A percentile compares a stretch with the other conserved stretches of the same genome.
Conservation (phyloP, 2,113 vertebrate species). For the Chaetodon trifascialis region DNA sequence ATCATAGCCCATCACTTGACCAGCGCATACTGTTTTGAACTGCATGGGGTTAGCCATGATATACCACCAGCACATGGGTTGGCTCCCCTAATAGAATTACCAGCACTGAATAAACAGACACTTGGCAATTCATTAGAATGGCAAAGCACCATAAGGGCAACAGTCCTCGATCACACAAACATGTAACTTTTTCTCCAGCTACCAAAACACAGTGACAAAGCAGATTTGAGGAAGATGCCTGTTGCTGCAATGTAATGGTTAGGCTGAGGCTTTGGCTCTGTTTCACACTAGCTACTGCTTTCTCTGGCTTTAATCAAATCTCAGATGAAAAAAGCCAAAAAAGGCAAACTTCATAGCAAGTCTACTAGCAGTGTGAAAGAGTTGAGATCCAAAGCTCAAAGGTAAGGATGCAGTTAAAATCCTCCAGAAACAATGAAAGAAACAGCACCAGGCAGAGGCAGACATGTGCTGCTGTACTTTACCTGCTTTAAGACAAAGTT, state of each 20-base stretch:
- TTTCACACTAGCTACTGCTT: background rate
- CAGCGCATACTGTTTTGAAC: too few species aligned
- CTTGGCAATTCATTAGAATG: too few species aligned
- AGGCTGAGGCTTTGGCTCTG: background rate
- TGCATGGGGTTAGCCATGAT: too few species aligned
- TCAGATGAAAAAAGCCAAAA: background rate
- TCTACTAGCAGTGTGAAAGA: background rate
- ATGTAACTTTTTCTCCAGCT: too few species aligned
- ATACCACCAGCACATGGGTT: too few species aligned
- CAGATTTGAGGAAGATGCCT: background rate
- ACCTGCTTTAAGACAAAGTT: conserved; percentile 92
- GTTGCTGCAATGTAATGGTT: background rate
- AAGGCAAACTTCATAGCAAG: background rate
- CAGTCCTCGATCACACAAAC: too few species aligned
- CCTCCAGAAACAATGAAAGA: background rate
- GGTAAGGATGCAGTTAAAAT: too few species aligned
- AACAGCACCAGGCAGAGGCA: conserved; percentile 7
- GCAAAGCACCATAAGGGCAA: too few species aligned
- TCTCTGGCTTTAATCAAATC: background rate
- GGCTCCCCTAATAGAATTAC: too few species aligned
- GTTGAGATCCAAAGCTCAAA: background rate
- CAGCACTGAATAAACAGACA: too few species aligned
- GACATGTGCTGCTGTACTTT: conserved; percentile 32
- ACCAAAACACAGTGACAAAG: too few species aligned
- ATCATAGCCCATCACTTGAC: too few species aligned